These are phyloP conservation scores for Microplitis manilae DNA, from an alignment of 2,888 invertebrate genomes.

Conservation along the genomic window DNA sequence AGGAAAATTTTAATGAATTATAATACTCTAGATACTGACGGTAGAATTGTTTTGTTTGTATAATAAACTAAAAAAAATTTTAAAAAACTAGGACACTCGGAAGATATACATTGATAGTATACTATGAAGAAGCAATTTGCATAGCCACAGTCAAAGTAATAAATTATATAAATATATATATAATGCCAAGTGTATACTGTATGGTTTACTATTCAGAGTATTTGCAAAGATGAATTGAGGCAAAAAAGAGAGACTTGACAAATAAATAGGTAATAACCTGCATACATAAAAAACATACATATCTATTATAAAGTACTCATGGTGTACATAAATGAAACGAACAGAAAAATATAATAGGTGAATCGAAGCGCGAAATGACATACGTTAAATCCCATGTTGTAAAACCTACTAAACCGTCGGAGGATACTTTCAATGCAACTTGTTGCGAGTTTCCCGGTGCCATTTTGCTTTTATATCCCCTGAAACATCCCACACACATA, in stretches of 20 bases:
- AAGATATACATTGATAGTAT: not conserved
- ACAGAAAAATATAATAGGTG: not conserved
- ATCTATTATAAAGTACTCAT: not conserved
- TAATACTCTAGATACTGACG: not conserved
- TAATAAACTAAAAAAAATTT: not conserved
- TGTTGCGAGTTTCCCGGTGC: conserved; percentile 57
- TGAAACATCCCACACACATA: not conserved
- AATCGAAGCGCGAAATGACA: conserved; percentile 13
- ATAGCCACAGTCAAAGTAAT: not conserved
- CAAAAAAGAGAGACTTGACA: not conserved
- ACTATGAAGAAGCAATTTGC: not conserved
- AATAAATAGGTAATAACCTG: conserved; percentile 1
- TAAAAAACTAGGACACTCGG: not conserved
- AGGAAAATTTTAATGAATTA: not conserved
- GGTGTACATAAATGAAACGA: not conserved
- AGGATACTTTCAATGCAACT: conserved; percentile 63
- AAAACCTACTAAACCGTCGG: conserved; percentile 23
- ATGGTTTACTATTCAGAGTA: not conserved
- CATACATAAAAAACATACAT: not conserved
- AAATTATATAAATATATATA: not conserved
- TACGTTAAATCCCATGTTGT: not conserved
- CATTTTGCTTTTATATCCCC: conserved; percentile 19
- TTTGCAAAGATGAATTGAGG: not conserved
- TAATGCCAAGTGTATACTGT: not conserved
- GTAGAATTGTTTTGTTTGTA: not conserved